Evolutionary conservation across 1,140 invertebrate genomes (phyloP), one percentile per base, ranked within the genome.

Genomic region (Acromyrmex charruanus): DNA sequence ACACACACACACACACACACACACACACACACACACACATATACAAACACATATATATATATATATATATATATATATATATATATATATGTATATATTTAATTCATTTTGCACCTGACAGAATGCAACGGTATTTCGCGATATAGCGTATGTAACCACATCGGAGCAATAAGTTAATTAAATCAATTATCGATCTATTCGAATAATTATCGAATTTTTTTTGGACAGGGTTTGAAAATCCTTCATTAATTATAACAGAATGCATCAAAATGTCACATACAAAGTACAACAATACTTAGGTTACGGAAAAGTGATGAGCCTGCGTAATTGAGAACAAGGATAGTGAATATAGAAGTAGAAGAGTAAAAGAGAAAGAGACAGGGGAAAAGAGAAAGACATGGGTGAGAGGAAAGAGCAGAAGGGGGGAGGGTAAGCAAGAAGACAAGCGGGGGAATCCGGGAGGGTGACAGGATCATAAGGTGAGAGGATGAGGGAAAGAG

Each of bases 271-370:
- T 31, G 35, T 72, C 53, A 82, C 49, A 82, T 82, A 49, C 72
- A 82, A 82, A 58, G 16, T 81, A 81, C 58, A 82, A 82, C 68
- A 82, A 82, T 74, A 82, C 80, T 82, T 72, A 18, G n/a, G 51
- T 82, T 72, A 82, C 35, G 68, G 35, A 74, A 72, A 72, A 82
- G 39, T 59, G 79, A 82, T 82, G 53, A 58, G 55, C 39, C 18
- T 55, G 53, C 53, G 68, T 74, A 74, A 72, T 49, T 74, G 68
- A 69, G 55, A 69, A 53, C 28, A 85, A 65, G 61, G 44, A 72
- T 61, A 55, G 75, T 79, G 25, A 65, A 77, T 53, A 86, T 53
- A 79, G 35, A 69, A 51, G 31, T 16, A n/a, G 6, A 39, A 87
- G 61, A 89, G 39, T 16, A 25, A 53, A 82, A 12, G 35, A 75